These are phyloP conservation scores for Mactra quadrangularis DNA, from an alignment of 1,140 invertebrate genomes.

Conservation along the genomic window DNA sequence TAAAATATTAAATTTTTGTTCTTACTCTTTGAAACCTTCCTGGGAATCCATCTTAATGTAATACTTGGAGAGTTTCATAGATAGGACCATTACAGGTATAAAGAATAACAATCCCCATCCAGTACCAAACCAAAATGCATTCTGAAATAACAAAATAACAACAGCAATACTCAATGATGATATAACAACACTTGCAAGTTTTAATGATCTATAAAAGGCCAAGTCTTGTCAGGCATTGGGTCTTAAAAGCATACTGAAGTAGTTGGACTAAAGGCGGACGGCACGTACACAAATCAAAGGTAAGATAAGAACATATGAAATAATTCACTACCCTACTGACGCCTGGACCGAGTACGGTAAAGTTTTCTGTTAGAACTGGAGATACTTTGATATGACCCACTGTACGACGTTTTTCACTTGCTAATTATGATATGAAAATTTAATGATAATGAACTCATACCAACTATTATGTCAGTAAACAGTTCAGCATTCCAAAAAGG, in stretches of 20 bases:
- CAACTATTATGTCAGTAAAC: too few relatives aligned
- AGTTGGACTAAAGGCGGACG: neutral
- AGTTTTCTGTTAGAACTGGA: too few relatives aligned
- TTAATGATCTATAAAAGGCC: neutral
- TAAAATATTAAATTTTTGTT: neutral
- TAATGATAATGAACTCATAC: too few relatives aligned
- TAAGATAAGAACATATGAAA: too few relatives aligned
- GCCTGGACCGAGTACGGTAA: too few relatives aligned
- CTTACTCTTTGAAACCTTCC: constrained; percentile 58
- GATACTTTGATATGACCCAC: too few relatives aligned
- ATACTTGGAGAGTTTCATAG: constrained; percentile 88
- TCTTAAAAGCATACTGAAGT: neutral
- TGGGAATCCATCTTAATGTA: constrained; percentile 62
- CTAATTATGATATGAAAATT: too few relatives aligned
- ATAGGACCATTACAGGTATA: constrained; percentile 90
- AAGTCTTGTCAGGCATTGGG: neutral
- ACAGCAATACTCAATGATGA: neutral
- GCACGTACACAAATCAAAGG: too few relatives aligned
- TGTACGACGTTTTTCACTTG: too few relatives aligned
- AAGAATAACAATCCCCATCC: constrained; percentile 92
- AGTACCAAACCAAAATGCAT: constrained; percentile 94
- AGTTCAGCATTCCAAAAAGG: too few relatives aligned
- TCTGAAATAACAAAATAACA: constrained; percentile 86
- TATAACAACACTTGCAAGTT: neutral
- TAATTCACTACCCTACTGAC: too few relatives aligned